Conservation (phyloP, 2,888 invertebrate genomes). For the Chrysolina americana region DNA sequence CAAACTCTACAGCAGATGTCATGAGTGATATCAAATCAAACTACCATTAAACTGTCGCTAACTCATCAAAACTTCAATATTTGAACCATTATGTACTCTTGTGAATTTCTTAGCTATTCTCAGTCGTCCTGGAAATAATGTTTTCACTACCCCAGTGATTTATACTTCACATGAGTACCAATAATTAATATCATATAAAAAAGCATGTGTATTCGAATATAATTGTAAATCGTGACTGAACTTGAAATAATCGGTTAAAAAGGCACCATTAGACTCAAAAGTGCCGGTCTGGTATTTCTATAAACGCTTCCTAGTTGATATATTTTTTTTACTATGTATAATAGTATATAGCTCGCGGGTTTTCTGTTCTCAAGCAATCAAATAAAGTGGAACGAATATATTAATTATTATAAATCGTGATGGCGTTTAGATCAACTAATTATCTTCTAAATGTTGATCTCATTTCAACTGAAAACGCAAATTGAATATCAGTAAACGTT, state of each 20-base stretch:
- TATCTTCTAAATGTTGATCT: too few species aligned
- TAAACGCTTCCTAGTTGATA: not conserved
- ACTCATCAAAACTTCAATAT: too few species aligned
- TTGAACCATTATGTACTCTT: too few species aligned
- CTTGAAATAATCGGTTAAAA: not conserved
- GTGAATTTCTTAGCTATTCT: too few species aligned
- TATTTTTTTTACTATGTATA: not conserved
- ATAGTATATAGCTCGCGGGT: not conserved
- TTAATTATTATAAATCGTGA: not conserved
- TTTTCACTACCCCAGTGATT: too few species aligned
- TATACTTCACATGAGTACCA: too few species aligned
- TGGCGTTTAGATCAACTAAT: not conserved
- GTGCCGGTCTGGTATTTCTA: not conserved
- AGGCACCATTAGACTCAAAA: not conserved
- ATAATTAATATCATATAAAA: not conserved
- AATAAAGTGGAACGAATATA: not conserved
- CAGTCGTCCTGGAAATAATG: too few species aligned
- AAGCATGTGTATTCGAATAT: not conserved
- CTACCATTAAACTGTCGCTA: too few species aligned
- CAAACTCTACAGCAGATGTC: too few species aligned
- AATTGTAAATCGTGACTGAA: conserved; percentile 6
- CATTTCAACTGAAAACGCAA: too few species aligned
- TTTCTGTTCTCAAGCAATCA: not conserved
- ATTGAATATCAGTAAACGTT: too few species aligned
- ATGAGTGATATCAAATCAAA: too few species aligned